Percentiles rank a stretch among this genome's conserved stretches.
phyloP scores from a whole-genome alignment of 2,888 invertebrate species.

The Lypha dubia region DNA sequence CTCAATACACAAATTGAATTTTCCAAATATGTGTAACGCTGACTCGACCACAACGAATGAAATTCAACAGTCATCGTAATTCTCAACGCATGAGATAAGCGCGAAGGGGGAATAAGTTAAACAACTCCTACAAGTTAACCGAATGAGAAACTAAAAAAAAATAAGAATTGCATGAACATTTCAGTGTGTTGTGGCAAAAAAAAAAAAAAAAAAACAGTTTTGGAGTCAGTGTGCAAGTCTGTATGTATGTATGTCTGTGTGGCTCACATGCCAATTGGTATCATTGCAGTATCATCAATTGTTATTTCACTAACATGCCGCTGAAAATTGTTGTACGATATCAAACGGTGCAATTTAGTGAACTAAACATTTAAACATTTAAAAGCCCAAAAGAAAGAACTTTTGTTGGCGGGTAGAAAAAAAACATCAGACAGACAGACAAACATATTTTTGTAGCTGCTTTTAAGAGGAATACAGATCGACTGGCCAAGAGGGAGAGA shows the following conservation, averaged over 20 bases:
- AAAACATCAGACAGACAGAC: conserved; percentile 1
- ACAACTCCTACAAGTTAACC: conserved; percentile 67
- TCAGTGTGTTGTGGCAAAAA: conserved; percentile 23
- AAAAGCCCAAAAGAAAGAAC: conserved; percentile 16
- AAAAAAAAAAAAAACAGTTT: too few species aligned
- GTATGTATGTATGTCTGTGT: conserved; percentile 8
- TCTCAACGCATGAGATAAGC: conserved; percentile 46
- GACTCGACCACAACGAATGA: conserved; percentile 22
- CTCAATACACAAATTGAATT: conserved; percentile 61
- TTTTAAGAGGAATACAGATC: background rate
- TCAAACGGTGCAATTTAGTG: conserved; percentile 65
- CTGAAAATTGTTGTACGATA: conserved; percentile 64
- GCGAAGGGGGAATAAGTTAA: conserved; percentile 11
- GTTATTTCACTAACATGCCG: conserved; percentile 70
- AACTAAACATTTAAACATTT: conserved; percentile 58
- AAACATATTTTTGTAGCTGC: conserved; percentile 2
- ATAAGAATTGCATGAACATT: conserved; percentile 16
- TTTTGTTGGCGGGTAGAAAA: background rate
- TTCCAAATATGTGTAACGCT: conserved; percentile 39
- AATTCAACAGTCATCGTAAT: conserved; percentile 40
- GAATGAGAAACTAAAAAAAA: background rate
- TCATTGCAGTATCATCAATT: conserved; percentile 71
- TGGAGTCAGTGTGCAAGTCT: conserved; percentile 1
- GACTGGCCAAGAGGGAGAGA: conserved; percentile 19
- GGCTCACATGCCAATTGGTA: conserved; percentile 59